Percentiles rank a stretch among this genome's conserved stretches.
These are phyloP conservation scores for Papilio dardanus DNA, from an alignment of 1,140 invertebrate species.

Conservation along the genomic window DNA sequence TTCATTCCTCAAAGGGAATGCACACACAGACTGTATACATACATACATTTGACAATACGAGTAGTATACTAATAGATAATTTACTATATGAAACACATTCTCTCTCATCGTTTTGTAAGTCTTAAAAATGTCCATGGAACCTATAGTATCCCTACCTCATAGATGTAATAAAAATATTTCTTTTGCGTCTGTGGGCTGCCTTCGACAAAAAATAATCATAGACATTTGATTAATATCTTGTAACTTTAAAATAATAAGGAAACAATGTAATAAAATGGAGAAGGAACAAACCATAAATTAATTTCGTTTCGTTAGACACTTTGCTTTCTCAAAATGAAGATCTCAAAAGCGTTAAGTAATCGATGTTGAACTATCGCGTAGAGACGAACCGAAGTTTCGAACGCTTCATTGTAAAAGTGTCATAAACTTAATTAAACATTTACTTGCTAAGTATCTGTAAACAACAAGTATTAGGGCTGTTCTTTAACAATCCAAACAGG, in stretches of 20 bases:
- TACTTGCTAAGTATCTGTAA: neutral
- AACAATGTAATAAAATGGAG: neutral
- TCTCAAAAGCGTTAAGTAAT: neutral
- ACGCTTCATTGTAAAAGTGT: neutral
- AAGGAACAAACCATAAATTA: neutral
- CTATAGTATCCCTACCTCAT: too few species aligned
- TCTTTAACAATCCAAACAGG: too few species aligned
- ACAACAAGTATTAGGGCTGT: too few species aligned
- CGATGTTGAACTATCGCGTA: neutral
- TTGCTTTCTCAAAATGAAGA: neutral
- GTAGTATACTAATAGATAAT: constrained; percentile 24
- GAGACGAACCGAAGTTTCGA: neutral
- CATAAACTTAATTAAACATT: neutral
- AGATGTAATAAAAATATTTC: too few species aligned
- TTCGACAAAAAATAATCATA: too few species aligned
- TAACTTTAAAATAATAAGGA: neutral
- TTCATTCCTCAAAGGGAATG: constrained; percentile 26
- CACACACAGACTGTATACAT: constrained; percentile 4
- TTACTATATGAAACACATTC: neutral
- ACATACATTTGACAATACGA: constrained; percentile 21
- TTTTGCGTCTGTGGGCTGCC: too few species aligned
- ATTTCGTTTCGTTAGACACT: neutral
- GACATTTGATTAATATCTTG: too few species aligned
- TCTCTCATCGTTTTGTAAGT: too few species aligned
- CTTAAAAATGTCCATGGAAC: too few species aligned